A percentile compares a stretch with the other conserved stretches of the same genome.
These are phyloP conservation scores for Pangasius djambal DNA, from an alignment of 2,797 vertebrate genomes.

Conservation along the genomic window DNA sequence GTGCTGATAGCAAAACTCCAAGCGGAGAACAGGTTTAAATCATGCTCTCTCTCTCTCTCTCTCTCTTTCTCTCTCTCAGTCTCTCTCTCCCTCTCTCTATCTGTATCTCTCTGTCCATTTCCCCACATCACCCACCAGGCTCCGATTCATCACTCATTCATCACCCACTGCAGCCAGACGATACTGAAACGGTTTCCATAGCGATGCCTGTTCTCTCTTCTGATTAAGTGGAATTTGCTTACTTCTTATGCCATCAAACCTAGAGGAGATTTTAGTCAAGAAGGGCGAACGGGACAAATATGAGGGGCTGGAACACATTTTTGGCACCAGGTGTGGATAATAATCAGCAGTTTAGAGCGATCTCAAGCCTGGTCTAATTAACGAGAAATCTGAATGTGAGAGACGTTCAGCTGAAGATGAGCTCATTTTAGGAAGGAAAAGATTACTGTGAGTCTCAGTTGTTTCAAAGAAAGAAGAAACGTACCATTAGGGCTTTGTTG, in stretches of 20 bases:
- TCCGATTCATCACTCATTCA: slow-evolving; percentile 47
- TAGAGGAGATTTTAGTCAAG: slow-evolving; percentile 52
- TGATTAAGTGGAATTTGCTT: slow-evolving; percentile 62
- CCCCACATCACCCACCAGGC: not conserved
- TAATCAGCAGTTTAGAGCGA: slow-evolving; percentile 35
- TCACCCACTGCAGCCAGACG: slow-evolving; percentile 32
- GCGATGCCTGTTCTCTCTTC: slow-evolving; percentile 55
- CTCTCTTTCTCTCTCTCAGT: too few relatives aligned
- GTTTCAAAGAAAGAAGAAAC: not conserved
- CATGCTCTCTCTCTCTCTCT: not conserved
- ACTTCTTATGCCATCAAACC: slow-evolving; percentile 56
- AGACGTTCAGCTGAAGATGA: not conserved
- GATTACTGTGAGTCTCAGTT: not conserved
- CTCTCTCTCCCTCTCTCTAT: not conserved
- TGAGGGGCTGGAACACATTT: slow-evolving; percentile 17
- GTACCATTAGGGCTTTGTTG: not conserved
- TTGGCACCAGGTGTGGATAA: slow-evolving; percentile 25
- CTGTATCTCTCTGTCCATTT: not conserved
- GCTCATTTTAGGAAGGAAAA: not conserved
- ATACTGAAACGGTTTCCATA: slow-evolving; percentile 65
- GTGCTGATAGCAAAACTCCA: slow-evolving; percentile 43
- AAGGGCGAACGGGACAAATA: slow-evolving; percentile 45
- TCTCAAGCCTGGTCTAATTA: slow-evolving; percentile 30
- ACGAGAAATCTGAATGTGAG: slow-evolving; percentile 7
- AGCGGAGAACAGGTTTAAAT: slow-evolving; percentile 42